These are phyloP conservation scores for Noctuana brunneofusca DNA, from an alignment of 2,888 invertebrate species.

Conservation along the genomic window DNA sequence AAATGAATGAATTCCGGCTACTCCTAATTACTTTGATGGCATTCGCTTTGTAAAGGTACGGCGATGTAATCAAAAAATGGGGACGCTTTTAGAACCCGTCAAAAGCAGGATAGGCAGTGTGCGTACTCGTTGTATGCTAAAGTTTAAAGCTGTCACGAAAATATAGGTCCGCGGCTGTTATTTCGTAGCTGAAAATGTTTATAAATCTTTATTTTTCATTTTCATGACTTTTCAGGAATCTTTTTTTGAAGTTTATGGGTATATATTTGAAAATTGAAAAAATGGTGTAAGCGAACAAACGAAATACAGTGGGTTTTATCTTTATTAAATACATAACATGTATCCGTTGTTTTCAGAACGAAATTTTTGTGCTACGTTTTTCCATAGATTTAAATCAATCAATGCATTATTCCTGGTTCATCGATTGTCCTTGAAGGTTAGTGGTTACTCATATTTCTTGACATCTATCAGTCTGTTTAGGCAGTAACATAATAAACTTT, in stretches of 20 bases:
- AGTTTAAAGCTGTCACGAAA: constrained; percentile 7
- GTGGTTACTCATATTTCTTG: too few species aligned
- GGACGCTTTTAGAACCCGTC: constrained; percentile 5
- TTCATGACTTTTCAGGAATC: background rate
- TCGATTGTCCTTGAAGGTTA: too few species aligned
- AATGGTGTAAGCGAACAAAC: too few species aligned
- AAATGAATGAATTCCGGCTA: constrained; percentile 24
- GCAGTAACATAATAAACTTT: too few species aligned
- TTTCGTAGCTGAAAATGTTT: background rate
- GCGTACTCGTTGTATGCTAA: background rate
- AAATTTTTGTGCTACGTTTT: too few species aligned
- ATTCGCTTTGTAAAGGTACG: constrained; percentile 14
- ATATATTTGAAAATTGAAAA: too few species aligned
- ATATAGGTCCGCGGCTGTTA: background rate
- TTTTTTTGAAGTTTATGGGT: background rate
- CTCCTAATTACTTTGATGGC: constrained; percentile 15
- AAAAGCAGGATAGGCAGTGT: background rate
- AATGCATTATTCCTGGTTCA: too few species aligned
- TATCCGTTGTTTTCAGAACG: too few species aligned
- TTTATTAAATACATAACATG: too few species aligned
- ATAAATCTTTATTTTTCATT: background rate
- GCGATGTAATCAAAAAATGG: constrained; percentile 15
- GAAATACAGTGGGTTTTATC: too few species aligned
- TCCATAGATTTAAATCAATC: too few species aligned
- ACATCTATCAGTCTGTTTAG: too few species aligned